phyloP scores from a whole-genome alignment of 1,140 invertebrate genomes.

The Manduca sexta region DNA sequence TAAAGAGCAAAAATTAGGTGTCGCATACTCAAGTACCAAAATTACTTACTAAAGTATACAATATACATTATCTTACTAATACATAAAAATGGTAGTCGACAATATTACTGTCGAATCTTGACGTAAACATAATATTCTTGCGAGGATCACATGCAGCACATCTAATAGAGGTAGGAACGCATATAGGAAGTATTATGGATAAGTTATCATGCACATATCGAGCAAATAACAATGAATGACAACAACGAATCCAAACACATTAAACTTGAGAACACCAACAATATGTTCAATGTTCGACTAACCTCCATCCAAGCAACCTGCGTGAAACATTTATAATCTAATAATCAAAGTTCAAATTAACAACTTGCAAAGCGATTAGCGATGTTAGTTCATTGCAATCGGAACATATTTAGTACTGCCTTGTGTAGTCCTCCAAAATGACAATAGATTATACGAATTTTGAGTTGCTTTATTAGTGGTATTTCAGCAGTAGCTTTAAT shows the following conservation, averaged over 20 bases:
- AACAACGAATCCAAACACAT: constrained; percentile 2
- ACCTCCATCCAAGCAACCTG: constrained; percentile 76
- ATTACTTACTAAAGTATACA: too few species aligned
- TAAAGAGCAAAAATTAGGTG: too few species aligned
- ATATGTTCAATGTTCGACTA: constrained; percentile 36
- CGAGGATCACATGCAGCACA: not conserved
- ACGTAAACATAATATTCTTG: not conserved
- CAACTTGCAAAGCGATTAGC: not conserved
- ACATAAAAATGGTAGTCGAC: too few species aligned
- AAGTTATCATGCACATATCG: not conserved
- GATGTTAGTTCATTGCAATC: not conserved
- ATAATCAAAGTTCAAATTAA: not conserved
- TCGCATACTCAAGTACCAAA: too few species aligned
- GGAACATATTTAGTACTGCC: constrained; percentile 6
- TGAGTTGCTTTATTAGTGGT: too few species aligned
- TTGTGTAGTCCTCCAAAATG: too few species aligned
- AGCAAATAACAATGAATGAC: constrained; percentile 4
- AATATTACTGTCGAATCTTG: too few species aligned
- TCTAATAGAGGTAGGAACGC: not conserved
- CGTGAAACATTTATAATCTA: constrained; percentile 47
- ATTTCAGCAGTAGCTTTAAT: too few species aligned
- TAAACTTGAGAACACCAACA: constrained; percentile 17
- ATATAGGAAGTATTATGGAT: not conserved
- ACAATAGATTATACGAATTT: too few species aligned
- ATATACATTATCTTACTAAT: too few species aligned